Evolutionary conservation across 2,888 invertebrate genomes (phyloP).

Genomic region (Cephalotes varians): DNA sequence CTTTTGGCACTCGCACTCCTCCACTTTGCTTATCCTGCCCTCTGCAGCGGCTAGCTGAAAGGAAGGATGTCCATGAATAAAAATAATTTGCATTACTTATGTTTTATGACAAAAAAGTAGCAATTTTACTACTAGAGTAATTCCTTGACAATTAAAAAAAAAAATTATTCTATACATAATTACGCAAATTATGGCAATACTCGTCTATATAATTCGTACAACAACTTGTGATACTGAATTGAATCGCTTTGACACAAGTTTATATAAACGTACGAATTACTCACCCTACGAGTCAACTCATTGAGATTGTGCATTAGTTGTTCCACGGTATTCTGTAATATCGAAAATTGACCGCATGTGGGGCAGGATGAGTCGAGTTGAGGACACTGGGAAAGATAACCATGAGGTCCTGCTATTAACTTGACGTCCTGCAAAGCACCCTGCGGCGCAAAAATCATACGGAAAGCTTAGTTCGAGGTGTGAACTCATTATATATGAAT

Average conservation of each 20-base stretch:
- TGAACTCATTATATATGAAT: background rate
- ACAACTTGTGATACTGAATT: background rate
- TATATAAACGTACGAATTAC: conserved; percentile 78
- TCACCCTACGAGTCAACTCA: conserved; percentile 94
- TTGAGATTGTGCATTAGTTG: conserved; percentile 93
- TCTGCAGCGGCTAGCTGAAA: conserved; percentile 93
- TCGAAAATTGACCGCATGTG: conserved; percentile 95
- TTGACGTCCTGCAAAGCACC: conserved; percentile 95
- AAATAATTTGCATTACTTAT: conserved; percentile 8
- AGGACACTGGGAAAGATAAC: conserved; percentile 95
- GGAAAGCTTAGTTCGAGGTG: conserved; percentile 55
- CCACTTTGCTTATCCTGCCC: conserved; percentile 91
- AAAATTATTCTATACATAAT: background rate
- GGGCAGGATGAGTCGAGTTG: conserved; percentile 95
- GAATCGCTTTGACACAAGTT: background rate
- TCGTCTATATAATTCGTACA: background rate
- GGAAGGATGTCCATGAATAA: conserved; percentile 79
- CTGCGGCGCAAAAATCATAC: conserved; percentile 86
- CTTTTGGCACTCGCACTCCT: conserved; percentile 96
- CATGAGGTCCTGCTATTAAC: conserved; percentile 94
- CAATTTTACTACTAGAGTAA: background rate
- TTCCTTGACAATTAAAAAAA: background rate
- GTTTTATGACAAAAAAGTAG: background rate
- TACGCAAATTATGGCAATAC: background rate
- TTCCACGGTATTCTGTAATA: conserved; percentile 93